Percentiles rank a stretch among this genome's conserved stretches.
Evolutionary conservation across 2,113 vertebrate species (phyloP).

Genomic region (Macaca mulatta): DNA sequence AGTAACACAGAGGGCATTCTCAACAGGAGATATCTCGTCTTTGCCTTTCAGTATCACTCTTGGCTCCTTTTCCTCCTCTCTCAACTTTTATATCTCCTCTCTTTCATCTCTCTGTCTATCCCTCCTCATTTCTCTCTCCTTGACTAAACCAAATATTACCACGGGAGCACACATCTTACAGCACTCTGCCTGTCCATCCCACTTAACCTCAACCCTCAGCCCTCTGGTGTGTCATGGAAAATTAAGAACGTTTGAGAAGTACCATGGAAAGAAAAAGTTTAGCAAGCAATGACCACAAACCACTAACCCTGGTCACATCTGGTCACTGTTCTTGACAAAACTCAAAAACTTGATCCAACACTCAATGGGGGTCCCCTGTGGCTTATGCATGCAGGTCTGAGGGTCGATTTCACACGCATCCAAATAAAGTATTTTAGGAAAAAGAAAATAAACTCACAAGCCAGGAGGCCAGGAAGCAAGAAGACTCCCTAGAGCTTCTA

Average conservation of each 20-base stretch:
- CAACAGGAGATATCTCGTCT: background rate
- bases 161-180: background rate
- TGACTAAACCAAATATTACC: background rate
- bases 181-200: background rate
- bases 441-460: conserved; percentile 55
- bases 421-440: conserved; percentile 30
- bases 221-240: conserved; percentile 53
- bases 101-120: background rate
- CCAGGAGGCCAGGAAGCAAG: background rate
- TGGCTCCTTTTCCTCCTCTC: background rate
- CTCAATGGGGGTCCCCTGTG: background rate
- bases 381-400: background rate
- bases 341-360: conserved; percentile 7
- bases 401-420: background rate
- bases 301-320: conserved; percentile 3
- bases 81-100: background rate
- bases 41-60: background rate
- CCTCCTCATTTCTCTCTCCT: background rate
- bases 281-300: conserved; percentile 59
- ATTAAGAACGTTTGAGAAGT: conserved; percentile 19
- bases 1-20: too few relatives aligned
- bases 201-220: conserved; percentile 16
- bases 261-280: conserved; percentile 28
- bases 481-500: background rate
- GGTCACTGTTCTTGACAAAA: conserved; percentile 26